These are phyloP conservation scores for Aurelia sp. DNA, from an alignment of 30 jellyfish, hydroid and myxozoan species.

Conservation along the genomic window DNA sequence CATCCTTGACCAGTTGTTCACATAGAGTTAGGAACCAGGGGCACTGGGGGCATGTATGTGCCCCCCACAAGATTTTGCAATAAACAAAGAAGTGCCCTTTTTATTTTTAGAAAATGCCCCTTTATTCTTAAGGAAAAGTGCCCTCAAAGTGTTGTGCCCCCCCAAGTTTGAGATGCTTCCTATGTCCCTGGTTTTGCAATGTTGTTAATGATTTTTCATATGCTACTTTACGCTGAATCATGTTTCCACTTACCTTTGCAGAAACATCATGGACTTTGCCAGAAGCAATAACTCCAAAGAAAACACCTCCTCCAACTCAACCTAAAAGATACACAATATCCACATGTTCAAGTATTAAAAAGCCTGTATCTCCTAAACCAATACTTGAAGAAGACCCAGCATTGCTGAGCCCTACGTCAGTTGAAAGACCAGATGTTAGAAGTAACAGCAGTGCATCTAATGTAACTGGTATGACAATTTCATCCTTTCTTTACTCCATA, in stretches of 20 bases:
- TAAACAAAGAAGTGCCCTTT: too few relatives aligned
- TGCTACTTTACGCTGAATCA: too few relatives aligned
- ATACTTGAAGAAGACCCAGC: not conserved
- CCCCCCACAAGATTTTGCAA: too few relatives aligned
- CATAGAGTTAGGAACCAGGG: too few relatives aligned
- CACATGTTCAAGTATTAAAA: constrained; percentile 28
- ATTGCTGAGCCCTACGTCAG: not conserved
- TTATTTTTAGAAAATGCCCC: too few relatives aligned
- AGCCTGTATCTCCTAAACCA: constrained; percentile 30
- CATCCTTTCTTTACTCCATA: not conserved
- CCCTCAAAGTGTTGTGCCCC: too few relatives aligned
- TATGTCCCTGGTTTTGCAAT: too few relatives aligned
- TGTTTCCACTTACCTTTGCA: not conserved
- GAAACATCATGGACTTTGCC: constrained; percentile 72
- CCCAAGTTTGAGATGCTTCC: too few relatives aligned
- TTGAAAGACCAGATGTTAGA: constrained; percentile 3
- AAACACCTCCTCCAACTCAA: constrained; percentile 42
- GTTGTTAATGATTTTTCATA: too few relatives aligned
- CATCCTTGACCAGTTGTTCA: too few relatives aligned
- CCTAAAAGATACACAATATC: constrained; percentile 61
- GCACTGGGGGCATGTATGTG: too few relatives aligned
- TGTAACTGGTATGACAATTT: constrained; percentile 27
- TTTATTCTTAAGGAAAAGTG: too few relatives aligned
- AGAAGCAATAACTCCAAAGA: constrained; percentile 21
- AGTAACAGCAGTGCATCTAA: constrained; percentile 38